Conservation (phyloP, 2,888 invertebrate species). For the Frankliniella fusca region DNA sequence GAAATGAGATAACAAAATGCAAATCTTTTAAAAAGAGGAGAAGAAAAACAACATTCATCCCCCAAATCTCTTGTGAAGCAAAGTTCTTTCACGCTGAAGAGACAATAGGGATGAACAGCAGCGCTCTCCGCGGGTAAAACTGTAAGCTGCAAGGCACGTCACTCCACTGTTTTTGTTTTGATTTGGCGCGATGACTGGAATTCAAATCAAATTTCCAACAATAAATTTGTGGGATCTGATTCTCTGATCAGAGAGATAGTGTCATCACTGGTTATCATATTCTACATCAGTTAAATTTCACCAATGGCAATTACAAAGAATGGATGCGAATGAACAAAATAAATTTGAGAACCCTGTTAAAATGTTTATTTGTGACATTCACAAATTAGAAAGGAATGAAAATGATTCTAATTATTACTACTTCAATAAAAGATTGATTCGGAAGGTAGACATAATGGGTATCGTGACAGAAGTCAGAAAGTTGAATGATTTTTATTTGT, state of each 20-base stretch:
- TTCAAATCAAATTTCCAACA: not conserved
- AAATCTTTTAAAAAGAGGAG: no score
- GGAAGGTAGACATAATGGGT: not conserved
- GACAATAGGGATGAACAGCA: not conserved
- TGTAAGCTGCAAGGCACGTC: not conserved
- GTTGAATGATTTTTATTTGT: not conserved
- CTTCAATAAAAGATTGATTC: not conserved
- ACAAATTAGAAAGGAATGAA: not conserved
- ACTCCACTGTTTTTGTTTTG: not conserved
- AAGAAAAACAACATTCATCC: no score
- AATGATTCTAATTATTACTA: not conserved
- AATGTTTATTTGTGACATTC: not conserved
- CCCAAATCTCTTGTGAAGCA: no score
- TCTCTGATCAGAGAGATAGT: no score
- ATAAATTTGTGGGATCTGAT: not conserved
- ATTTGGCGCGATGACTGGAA: not conserved
- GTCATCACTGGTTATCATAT: no score
- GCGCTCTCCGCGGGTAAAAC: not conserved
- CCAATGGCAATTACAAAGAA: no score
- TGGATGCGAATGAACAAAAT: not conserved
- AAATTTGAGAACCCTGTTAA: not conserved
- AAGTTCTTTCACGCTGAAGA: not conserved
- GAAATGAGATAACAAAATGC: no score
- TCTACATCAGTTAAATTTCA: no score
- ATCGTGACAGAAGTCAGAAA: not conserved